Conservation (phyloP, 2,888 invertebrate species). For the Embidobia sp. region DNA sequence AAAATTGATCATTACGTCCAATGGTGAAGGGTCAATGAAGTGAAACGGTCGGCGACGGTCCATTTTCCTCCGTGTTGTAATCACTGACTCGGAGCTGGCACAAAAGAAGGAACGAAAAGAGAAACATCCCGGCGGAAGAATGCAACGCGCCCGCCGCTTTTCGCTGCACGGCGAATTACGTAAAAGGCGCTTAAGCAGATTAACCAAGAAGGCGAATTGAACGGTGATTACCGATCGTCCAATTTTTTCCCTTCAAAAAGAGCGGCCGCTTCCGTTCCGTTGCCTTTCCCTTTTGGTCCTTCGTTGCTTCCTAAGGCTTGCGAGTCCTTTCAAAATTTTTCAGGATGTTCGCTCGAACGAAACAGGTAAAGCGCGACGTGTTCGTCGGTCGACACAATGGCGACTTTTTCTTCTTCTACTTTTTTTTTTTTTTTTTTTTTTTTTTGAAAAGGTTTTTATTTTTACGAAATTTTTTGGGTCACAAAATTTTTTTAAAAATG, state of each 20-base stretch:
- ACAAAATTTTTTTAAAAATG: too few species aligned
- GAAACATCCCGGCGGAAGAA: conserved; percentile 44
- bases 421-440: conserved; percentile 62
- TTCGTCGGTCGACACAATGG: conserved; percentile 70
- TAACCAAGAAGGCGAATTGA: conserved; percentile 65
- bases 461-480: too few species aligned
- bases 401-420: conserved; percentile 62
- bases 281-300: conserved; percentile 58
- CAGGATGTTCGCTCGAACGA: conserved; percentile 75
- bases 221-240: conserved; percentile 66
- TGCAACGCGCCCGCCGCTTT: conserved; percentile 29
- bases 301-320: conserved; percentile 60
- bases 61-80: conserved; percentile 59
- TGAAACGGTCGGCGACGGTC: conserved; percentile 32
- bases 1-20: conserved; percentile 44
- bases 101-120: conserved; percentile 49
- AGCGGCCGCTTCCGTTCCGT: conserved; percentile 66
- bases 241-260: conserved; percentile 63
- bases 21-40: conserved; percentile 47
- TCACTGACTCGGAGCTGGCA: conserved; percentile 55
- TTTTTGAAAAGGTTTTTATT: conserved; percentile 65
- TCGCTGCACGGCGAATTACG: conserved; percentile 58
- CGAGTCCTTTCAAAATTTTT: conserved; percentile 65
- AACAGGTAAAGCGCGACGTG: conserved; percentile 69
- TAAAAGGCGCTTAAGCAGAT: conserved; percentile 66